Base-by-base conservation (phyloP, 2,797 vertebrate genomes). In the Monodelphis domestica region DNA sequence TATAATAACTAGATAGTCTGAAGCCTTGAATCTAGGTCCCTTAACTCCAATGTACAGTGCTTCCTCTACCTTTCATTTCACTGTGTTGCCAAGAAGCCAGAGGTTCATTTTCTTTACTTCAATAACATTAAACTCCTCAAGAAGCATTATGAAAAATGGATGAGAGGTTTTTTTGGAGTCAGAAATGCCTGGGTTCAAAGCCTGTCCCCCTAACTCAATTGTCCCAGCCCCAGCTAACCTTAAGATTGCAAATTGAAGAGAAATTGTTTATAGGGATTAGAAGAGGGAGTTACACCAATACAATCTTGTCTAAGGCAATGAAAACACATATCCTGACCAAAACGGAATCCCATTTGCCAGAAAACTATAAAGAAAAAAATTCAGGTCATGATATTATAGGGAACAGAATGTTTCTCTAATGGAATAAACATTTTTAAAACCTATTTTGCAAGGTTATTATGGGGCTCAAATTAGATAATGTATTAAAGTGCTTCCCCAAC, bases 301-400 rank as follows among this genome's bases (percentile, higher is more conserved):
- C 70, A 78, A 78, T 7, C n/a, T 6, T 78, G 3, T 78, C 38
- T 24, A 78, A 45, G 38, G 38, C 70, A 78, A 26, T 45, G 70
- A 45, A 78, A 70, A 70, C 29, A 30, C 11, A 33, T 28, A 59
- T 33, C 10, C 5, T 12, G 28, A 63, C 21, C 38, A 78, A 78
- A 78, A 38, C 38, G 78, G 78, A 78, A 45, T 78, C 70, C 17
- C 70, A 45, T 38, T 45, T 78, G 38, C 89, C 89, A 89, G 1
- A 9, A 33, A 93, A 45, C 7, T 88, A 94, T 1, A 88, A 89
- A 89, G 29, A 92, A 45, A 38, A 91, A 95, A 91, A 90, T 11
- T 33, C 28, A 96, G 54, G 33, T 84, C 87, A 59, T 95, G 21
- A 0, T 90, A 50, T 63, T 89, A 94, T 87, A 84, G 84, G 33